Evolutionary conservation across 2,888 invertebrate genomes (phyloP).

Genomic region (Drosophila kuntzei): DNA sequence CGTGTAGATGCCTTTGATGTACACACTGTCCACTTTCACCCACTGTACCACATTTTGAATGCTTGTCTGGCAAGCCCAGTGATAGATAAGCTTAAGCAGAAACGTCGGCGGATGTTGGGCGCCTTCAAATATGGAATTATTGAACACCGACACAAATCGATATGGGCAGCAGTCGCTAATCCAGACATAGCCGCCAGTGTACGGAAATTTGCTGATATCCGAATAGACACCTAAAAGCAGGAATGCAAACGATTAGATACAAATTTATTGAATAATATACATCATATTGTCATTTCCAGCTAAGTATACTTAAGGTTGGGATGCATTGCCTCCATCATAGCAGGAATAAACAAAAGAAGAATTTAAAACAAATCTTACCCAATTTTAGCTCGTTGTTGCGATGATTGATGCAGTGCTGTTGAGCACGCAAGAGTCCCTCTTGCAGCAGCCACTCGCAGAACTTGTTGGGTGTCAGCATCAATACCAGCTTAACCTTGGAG

Average conservation of each 20-base stretch:
- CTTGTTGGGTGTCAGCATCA: constrained; percentile 93
- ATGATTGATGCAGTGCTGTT: constrained; percentile 91
- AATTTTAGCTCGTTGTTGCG: constrained; percentile 90
- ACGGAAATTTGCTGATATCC: constrained; percentile 93
- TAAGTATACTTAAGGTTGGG: too few species aligned
- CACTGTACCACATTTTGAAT: constrained; percentile 95
- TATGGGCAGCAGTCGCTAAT: constrained; percentile 95
- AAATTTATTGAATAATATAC: not conserved
- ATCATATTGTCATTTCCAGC: too few species aligned
- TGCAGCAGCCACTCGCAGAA: constrained; percentile 96
- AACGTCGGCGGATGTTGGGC: constrained; percentile 94
- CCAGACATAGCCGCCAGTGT: constrained; percentile 96
- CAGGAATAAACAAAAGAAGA: not conserved
- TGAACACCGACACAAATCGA: constrained; percentile 94
- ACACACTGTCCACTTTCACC: constrained; percentile 92
- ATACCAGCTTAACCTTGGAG: constrained; percentile 92
- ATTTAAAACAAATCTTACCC: constrained; percentile 84
- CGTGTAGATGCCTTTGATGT: constrained; percentile 89
- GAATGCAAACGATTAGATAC: not conserved
- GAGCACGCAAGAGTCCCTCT: constrained; percentile 92
- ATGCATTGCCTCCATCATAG: not conserved
- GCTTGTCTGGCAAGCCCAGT: constrained; percentile 96
- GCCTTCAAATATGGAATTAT: constrained; percentile 94
- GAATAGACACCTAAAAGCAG: constrained; percentile 91
- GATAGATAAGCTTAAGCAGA: constrained; percentile 93